Percentiles rank a stretch among this genome's conserved stretches.
Evolutionary conservation across 2,888 invertebrate species (phyloP).

Genomic region (Metacarcinus magister): DNA sequence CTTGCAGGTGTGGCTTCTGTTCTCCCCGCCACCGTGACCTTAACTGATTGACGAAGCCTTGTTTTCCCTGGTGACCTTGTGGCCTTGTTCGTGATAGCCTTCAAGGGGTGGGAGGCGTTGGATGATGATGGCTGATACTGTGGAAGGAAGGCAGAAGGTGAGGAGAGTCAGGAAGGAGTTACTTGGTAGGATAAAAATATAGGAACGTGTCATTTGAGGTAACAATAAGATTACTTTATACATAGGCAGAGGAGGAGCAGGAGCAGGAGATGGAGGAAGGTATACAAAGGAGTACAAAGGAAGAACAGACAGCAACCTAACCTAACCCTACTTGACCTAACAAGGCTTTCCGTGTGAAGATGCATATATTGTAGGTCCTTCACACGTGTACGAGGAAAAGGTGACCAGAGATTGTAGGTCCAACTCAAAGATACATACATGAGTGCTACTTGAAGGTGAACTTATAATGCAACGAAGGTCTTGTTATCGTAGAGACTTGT

Average conservation of each 20-base stretch:
- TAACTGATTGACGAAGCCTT: constrained; percentile 11
- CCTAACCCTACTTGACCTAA: background rate
- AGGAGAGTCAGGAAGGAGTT: background rate
- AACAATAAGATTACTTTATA: background rate
- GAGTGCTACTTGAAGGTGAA: background rate
- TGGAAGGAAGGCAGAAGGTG: background rate
- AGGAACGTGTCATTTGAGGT: background rate
- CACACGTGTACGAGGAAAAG: background rate
- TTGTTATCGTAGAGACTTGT: background rate
- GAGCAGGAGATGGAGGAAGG: background rate
- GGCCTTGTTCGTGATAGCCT: background rate
- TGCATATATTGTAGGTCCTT: background rate
- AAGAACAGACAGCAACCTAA: too few species aligned
- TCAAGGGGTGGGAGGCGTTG: background rate
- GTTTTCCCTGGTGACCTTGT: constrained; percentile 4
- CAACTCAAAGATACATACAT: background rate
- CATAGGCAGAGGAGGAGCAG: background rate
- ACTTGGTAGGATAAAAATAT: background rate
- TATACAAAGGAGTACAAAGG: too few species aligned
- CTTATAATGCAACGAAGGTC: background rate
- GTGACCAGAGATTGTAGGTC: background rate
- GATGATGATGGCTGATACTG: constrained; percentile 21
- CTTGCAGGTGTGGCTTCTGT: constrained; percentile 26
- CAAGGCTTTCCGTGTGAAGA: background rate
- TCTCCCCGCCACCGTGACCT: background rate